phyloP scores from a whole-genome alignment of 2,888 invertebrate genomes.

The Amphipoea oculea region DNA sequence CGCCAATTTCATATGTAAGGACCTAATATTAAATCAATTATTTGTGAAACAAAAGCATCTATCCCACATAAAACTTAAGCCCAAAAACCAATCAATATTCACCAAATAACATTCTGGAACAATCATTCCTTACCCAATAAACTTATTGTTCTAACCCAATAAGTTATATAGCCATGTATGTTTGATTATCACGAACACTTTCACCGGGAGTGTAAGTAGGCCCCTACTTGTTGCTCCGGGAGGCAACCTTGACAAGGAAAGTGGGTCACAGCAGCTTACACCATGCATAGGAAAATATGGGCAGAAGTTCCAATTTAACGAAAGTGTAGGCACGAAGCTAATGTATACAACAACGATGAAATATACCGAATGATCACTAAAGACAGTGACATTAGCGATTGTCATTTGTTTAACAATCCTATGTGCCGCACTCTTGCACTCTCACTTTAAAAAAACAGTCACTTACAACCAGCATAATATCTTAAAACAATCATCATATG shows the following conservation, averaged over 20 bases:
- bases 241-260: slow-evolving; percentile 61
- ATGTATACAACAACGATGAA: not conserved
- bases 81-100: slow-evolving; percentile 5
- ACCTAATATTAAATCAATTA: not conserved
- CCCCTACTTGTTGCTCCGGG: slow-evolving; percentile 62
- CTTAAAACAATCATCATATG: not conserved
- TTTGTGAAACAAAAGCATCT: not conserved
- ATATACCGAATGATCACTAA: not conserved
- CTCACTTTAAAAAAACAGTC: not conserved
- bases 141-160: slow-evolving; percentile 39
- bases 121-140: slow-evolving; percentile 7
- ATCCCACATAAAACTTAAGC: not conserved
- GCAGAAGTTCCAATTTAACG: slow-evolving; percentile 36
- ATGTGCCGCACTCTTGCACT: not conserved
- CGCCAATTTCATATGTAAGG: too few species aligned
- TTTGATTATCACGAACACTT: slow-evolving; percentile 51
- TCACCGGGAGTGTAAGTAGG: slow-evolving; percentile 21
- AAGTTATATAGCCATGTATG: slow-evolving; percentile 41
- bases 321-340: not conserved
- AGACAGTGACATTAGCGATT: not conserved
- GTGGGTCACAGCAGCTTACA: slow-evolving; percentile 52
- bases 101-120: slow-evolving; percentile 7
- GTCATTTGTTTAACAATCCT: slow-evolving; percentile 4
- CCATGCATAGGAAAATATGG: not conserved
- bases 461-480: not conserved